Base-by-base conservation (phyloP, 2,888 invertebrate species). In the Aradus depressus region DNA sequence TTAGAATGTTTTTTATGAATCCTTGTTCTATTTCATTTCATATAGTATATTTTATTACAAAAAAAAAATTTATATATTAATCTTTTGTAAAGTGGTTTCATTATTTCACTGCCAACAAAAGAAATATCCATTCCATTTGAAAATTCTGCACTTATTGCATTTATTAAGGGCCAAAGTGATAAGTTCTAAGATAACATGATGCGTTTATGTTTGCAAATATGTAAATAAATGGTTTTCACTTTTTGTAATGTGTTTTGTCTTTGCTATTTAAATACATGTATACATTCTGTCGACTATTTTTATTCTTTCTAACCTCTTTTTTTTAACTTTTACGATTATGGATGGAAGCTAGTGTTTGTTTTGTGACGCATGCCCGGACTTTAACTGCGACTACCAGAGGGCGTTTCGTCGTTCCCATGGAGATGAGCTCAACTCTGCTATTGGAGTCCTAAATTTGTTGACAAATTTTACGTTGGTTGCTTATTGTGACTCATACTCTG, bases 221-320 rank as follows among this genome's bases (percentile, higher is more conserved):
- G 38, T 50, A 50, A 37, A 37, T 43, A 44, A 23, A 21, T 51
- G 18, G 25, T 35, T 44, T 44, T 44, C 44, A 28, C 25, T 37
- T 22, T 44, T 44, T 51, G 44, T 51, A 51, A 51, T 28, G 39
- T 23, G 28, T 16, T 34, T 37, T 51, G 35, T 37, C 44, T 44
- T 51, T 51, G 51, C 51, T 51, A 44, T 41, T 52, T 38, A 41
- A 26, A 25, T 43, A n/a, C n/a, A n/a, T n/a, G n/a, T n/a, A n/a
- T n/a, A n/a, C n/a, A n/a, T n/a, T n/a, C n/a, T n/a, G n/a, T n/a
- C n/a, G n/a, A n/a, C n/a, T n/a, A n/a, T n/a, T n/a, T n/a, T n/a
- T n/a, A n/a, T n/a, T n/a, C n/a, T n/a, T n/a, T n/a, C n/a, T n/a
- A n/a, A n/a, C n/a, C n/a, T n/a, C n/a, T n/a, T n/a, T n/a, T n/a